Evolutionary conservation across 2,113 vertebrate genomes (phyloP).

Genomic region (Salvator merianae): DNA sequence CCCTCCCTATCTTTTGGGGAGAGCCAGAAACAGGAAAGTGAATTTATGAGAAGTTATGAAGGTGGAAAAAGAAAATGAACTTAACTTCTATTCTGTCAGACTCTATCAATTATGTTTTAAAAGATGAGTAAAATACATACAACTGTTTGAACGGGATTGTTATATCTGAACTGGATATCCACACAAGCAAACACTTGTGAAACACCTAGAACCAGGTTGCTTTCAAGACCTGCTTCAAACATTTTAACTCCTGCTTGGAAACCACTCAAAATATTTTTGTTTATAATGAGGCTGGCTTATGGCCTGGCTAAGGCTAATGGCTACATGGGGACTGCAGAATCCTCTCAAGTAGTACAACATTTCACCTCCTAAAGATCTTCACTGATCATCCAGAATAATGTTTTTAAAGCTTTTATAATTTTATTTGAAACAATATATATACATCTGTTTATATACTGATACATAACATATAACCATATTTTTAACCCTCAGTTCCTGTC

Average conservation of each 20-base stretch:
- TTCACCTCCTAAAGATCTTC: no score
- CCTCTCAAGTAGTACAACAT: no score
- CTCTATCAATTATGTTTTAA: not conserved
- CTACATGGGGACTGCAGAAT: no score
- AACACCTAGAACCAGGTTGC: not conserved
- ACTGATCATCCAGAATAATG: no score
- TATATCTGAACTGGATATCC: not conserved
- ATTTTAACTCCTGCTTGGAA: no score
- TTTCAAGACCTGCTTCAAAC: not conserved
- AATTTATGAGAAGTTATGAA: not conserved
- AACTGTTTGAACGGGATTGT: not conserved
- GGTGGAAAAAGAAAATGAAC: not conserved
- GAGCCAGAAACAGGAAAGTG: not conserved
- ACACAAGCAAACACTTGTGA: not conserved
- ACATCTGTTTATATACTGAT: no score
- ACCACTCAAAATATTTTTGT: not conserved
- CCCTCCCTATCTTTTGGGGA: no score
- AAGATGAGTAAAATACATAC: not conserved
- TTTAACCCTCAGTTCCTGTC: no score
- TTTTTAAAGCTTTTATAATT: no score
- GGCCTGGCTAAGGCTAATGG: not conserved
- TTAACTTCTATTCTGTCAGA: not conserved
- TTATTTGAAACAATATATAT: no score
- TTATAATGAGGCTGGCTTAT: not conserved
- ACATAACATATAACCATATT: no score